Evolutionary conservation across 2,888 invertebrate genomes (phyloP), one percentile per base, ranked within the genome.

Genomic region (Drosophila picticornis): DNA sequence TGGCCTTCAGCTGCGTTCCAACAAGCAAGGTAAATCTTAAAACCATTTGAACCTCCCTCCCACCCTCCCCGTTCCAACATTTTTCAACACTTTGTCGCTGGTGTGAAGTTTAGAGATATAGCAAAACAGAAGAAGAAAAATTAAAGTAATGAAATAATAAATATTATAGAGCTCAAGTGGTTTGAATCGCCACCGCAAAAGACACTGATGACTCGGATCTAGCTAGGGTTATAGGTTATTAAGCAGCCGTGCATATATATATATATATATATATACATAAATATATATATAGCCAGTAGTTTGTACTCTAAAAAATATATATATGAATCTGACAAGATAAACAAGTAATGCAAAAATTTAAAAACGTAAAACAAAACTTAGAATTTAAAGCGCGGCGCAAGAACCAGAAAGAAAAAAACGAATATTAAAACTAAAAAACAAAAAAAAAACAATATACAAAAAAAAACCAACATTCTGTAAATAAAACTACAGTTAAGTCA

Each of bases 401-500:
- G 69, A 75, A 64, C 27, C 50, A 73, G 61, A 53, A 52, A 72
- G 64, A 72, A 53, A 58, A 58, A 66, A 63, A 58, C 71, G 55
- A 63, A 67, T 74, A 65, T 55, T 51, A 51, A 64, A 55, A 16
- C 2, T 56, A 75, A 64, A 66, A 67, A 75, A 75, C 59, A 59
- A 60, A 75, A 48, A 57, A 43, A 52, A 62, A 64, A 69, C 40
- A 36, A 56, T 34, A 43, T 58, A 61, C 29, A 55, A 51, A 56
- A 59, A 55, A 51, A 56, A 59, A 67, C 55, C 36, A 61, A 67
- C 60, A 73, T 51, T 83, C 74, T 92, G 92, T 92, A 92, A 88
- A 93, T 92, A 85, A 61, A 84, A 85, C 83, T 83, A 84, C 86
- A 93, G 91, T 93, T 93, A 93, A 93, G 93, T 92, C 92, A 93